Percentiles rank a stretch among this genome's conserved stretches.
phyloP scores from a whole-genome alignment of 2,888 invertebrate species.

The Agrochola litura region DNA sequence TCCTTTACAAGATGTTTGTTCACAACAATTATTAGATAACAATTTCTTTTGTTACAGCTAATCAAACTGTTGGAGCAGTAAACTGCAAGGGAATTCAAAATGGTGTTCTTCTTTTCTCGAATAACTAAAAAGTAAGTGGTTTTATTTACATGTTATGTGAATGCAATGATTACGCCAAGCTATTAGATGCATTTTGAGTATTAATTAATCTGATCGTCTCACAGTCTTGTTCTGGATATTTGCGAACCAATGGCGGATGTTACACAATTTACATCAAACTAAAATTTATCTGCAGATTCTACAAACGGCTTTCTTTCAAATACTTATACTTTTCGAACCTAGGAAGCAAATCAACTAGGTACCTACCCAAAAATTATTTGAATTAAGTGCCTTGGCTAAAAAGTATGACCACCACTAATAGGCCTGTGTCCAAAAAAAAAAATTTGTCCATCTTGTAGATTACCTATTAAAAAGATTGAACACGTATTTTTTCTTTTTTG shows the following conservation, averaged over 20 bases:
- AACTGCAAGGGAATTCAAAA: conserved; percentile 62
- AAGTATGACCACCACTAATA: neutral
- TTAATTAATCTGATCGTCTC: neutral
- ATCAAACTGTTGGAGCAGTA: conserved; percentile 14
- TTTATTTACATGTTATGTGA: neutral
- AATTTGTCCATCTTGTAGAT: too few relatives aligned
- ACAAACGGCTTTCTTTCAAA: neutral
- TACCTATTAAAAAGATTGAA: too few relatives aligned
- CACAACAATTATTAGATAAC: neutral
- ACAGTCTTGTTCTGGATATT: neutral
- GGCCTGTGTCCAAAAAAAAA: too few relatives aligned
- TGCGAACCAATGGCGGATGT: too few relatives aligned
- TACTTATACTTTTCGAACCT: neutral
- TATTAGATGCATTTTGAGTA: too few relatives aligned
- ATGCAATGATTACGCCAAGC: neutral
- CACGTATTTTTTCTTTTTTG: too few relatives aligned
- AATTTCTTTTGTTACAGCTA: conserved; percentile 61
- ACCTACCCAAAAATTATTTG: neutral
- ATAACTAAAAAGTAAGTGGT: conserved; percentile 82
- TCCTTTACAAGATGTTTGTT: neutral
- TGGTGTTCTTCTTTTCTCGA: conserved; percentile 82
- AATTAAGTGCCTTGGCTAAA: neutral
- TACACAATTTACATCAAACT: neutral
- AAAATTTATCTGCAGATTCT: neutral
- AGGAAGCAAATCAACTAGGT: neutral